Evolutionary conservation across 2,888 invertebrate genomes (phyloP).

Genomic region (Eilema depressum): DNA sequence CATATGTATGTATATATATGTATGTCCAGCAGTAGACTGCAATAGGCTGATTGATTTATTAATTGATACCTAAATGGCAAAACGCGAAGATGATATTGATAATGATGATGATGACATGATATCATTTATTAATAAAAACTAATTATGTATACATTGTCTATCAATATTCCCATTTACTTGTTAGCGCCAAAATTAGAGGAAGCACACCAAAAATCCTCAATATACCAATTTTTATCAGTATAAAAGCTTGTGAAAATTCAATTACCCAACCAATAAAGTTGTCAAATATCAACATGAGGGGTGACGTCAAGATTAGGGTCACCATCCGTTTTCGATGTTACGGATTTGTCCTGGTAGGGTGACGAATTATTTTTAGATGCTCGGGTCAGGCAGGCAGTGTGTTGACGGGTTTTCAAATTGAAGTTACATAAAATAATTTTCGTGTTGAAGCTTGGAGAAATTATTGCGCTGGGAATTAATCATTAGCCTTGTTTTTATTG

Average conservation of each 20-base stretch:
- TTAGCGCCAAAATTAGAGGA: slow-evolving; percentile 48
- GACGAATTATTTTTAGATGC: slow-evolving; percentile 32
- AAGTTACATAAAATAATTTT: slow-evolving; percentile 12
- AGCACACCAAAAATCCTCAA: slow-evolving; percentile 53
- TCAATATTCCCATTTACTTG: slow-evolving; percentile 54
- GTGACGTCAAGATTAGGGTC: slow-evolving; percentile 49
- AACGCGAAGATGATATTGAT: too few species aligned
- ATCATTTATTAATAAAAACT: too few species aligned
- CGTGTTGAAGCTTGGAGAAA: not conserved
- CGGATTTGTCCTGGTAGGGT: slow-evolving; percentile 34
- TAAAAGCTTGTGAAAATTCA: slow-evolving; percentile 75
- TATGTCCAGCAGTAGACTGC: too few species aligned
- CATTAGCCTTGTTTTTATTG: not conserved
- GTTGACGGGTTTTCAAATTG: slow-evolving; percentile 14
- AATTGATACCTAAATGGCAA: too few species aligned
- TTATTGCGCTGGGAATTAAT: not conserved
- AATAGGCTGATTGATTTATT: too few species aligned
- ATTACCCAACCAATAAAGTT: slow-evolving; percentile 78
- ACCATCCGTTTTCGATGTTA: slow-evolving; percentile 34
- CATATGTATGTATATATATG: too few species aligned
- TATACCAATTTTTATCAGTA: slow-evolving; percentile 69
- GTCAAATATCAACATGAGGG: slow-evolving; percentile 74
- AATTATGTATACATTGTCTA: slow-evolving; percentile 25
- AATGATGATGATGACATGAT: too few species aligned
- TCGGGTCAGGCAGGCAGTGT: slow-evolving; percentile 20